A percentile compares a stretch with the other conserved stretches of the same genome.
phyloP scores from a whole-genome alignment of 2,113 vertebrate genomes.

The Ptilonorhynchus violaceus region DNA sequence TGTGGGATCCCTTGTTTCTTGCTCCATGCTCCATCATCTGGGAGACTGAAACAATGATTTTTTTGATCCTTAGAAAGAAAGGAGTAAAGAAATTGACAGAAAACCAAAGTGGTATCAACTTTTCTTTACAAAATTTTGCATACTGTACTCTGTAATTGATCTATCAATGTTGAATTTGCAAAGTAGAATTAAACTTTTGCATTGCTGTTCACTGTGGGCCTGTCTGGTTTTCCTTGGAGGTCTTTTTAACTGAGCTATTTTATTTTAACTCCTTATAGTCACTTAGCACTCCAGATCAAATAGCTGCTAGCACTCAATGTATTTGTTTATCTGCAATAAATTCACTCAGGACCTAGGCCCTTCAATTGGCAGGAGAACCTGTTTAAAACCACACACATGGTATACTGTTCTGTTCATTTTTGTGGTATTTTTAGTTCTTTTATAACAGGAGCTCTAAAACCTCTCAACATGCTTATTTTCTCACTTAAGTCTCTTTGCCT shows the following conservation, averaged over 20 bases:
- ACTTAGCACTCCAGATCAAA: constrained; percentile 71
- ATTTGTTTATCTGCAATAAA: constrained; percentile 72
- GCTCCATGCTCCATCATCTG: neutral
- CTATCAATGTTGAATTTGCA: constrained; percentile 14
- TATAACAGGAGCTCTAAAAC: neutral
- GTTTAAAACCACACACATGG: neutral
- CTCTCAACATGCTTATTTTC: neutral
- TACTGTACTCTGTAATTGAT: neutral
- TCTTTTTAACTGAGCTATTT: constrained; percentile 65
- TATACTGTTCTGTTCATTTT: neutral
- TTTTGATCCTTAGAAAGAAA: neutral
- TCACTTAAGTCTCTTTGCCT: neutral
- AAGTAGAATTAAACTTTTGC: constrained; percentile 37
- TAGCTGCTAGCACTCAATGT: constrained; percentile 68
- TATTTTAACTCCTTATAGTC: neutral
- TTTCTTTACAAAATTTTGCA: neutral
- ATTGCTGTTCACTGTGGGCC: constrained; percentile 61
- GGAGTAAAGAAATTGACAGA: neutral
- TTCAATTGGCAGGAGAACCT: constrained; percentile 41
- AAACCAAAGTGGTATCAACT: neutral
- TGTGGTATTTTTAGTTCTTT: neutral
- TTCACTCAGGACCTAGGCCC: constrained; percentile 51
- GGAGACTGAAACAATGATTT: neutral
- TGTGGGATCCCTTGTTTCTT: neutral
- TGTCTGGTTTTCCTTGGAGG: constrained; percentile 70